Percentiles rank a stretch among this genome's conserved stretches.
Conservation (phyloP, 2,797 vertebrate genomes). For the Hypotaenidia philippensis region DNA sequence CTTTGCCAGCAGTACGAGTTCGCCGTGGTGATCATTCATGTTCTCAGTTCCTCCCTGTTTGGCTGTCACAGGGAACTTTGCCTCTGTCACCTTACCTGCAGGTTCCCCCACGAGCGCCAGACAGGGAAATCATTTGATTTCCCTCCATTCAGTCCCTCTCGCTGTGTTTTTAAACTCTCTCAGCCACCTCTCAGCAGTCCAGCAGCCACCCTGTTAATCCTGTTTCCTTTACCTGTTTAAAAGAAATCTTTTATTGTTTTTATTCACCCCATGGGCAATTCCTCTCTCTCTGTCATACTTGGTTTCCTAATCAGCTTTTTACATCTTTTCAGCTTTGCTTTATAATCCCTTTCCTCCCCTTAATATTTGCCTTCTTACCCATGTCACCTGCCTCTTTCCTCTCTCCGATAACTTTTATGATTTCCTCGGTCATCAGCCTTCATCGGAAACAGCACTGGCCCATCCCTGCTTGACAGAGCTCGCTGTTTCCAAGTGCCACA, state of each 20-base stretch:
- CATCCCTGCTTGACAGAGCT: conserved; percentile 10
- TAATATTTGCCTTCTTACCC: conserved; percentile 59
- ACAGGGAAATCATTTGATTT: background rate
- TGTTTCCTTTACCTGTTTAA: background rate
- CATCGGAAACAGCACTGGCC: background rate
- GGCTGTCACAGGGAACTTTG: background rate
- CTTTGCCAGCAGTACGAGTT: background rate
- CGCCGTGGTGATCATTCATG: background rate
- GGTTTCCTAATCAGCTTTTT: conserved; percentile 65
- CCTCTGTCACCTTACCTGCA: background rate
- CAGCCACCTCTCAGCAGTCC: background rate
- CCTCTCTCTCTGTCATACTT: conserved; percentile 49
- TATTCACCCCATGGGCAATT: conserved; percentile 23
- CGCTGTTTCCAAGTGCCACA: conserved; percentile 15
- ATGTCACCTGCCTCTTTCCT: conserved; percentile 23
- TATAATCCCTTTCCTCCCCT: conserved; percentile 59
- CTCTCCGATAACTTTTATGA: conserved; percentile 29
- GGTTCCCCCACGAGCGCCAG: background rate
- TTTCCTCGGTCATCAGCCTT: conserved; percentile 47
- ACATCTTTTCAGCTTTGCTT: conserved; percentile 59
- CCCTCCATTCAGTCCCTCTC: background rate
- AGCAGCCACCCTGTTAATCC: background rate
- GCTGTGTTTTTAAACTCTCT: background rate
- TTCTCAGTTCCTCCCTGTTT: background rate
- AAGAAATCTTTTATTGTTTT: conserved; percentile 47